These are phyloP conservation scores for Cavia aperea DNA, from an alignment of 2,113 vertebrate species.

Conservation along the genomic window DNA sequence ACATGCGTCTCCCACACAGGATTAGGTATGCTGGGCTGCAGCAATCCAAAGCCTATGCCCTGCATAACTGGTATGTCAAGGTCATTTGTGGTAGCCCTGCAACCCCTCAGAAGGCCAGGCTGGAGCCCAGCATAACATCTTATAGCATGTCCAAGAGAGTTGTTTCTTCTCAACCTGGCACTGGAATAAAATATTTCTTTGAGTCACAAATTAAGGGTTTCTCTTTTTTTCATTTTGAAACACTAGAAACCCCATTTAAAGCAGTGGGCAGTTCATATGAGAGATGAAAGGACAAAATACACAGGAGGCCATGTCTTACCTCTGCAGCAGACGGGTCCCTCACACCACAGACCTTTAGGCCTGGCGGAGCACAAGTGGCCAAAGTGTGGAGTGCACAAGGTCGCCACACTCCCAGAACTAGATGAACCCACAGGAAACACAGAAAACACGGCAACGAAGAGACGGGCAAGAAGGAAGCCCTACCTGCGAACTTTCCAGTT, in stretches of 20 bases:
- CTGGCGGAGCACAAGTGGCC: fast-evolving
- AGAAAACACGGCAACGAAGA: background rate
- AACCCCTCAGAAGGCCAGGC: background rate
- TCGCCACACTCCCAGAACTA: fast-evolving
- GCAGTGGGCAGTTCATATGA: background rate
- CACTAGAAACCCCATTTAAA: background rate
- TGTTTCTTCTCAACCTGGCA: fast-evolving
- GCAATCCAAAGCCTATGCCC: background rate
- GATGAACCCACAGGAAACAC: background rate
- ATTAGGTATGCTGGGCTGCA: fast-evolving
- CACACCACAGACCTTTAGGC: fast-evolving
- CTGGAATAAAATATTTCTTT: background rate
- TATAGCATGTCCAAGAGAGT: background rate
- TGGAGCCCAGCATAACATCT: background rate
- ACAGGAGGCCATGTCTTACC: background rate
- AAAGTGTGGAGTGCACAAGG: fast-evolving
- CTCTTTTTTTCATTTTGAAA: background rate
- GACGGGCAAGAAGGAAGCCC: background rate
- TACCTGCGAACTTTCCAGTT: constrained; percentile 73
- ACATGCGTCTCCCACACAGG: background rate
- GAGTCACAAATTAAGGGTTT: background rate
- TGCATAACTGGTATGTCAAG: fast-evolving
- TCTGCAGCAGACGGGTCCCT: fast-evolving
- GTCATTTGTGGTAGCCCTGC: fast-evolving
- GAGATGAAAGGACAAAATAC: background rate